Evolutionary conservation across 1,140 invertebrate species (phyloP).

Genomic region (Lordiphosa mommai): DNA sequence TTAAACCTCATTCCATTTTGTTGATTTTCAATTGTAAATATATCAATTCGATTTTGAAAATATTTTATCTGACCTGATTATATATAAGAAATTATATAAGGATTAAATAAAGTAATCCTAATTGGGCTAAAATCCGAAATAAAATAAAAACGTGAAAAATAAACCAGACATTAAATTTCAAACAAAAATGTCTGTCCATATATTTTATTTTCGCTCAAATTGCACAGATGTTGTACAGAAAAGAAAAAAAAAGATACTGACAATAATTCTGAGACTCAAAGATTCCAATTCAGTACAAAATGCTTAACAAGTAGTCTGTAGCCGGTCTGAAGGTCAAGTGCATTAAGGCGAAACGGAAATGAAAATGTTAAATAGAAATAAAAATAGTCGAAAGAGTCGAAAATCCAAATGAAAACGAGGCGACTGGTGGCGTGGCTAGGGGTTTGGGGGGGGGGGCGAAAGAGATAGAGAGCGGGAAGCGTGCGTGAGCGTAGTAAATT

Average conservation of each 20-base stretch:
- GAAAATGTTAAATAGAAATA: constrained; percentile 60
- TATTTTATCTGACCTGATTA: too few relatives aligned
- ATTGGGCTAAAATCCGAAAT: too few relatives aligned
- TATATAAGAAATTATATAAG: too few relatives aligned
- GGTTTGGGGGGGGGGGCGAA: background rate
- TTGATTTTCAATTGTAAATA: too few relatives aligned
- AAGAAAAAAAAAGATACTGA: background rate
- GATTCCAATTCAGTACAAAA: background rate
- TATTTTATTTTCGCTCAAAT: constrained; percentile 1
- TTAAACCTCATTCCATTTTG: too few relatives aligned
- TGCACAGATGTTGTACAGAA: background rate
- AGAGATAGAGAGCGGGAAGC: constrained; percentile 10
- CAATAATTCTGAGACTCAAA: background rate
- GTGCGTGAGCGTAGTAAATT: constrained; percentile 63
- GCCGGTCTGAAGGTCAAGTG: constrained; percentile 64
- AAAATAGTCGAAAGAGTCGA: constrained; percentile 44
- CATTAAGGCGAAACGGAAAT: constrained; percentile 75
- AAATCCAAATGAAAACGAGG: constrained; percentile 28
- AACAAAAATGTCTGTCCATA: background rate
- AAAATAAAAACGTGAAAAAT: too few relatives aligned
- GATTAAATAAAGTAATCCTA: too few relatives aligned
- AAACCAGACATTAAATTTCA: background rate
- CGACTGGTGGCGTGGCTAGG: constrained; percentile 6
- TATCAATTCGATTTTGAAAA: too few relatives aligned
- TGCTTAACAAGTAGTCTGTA: constrained; percentile 3